Evolutionary conservation across 2,797 vertebrate species (phyloP).

Genomic region (Gastrophryne carolinensis): DNA sequence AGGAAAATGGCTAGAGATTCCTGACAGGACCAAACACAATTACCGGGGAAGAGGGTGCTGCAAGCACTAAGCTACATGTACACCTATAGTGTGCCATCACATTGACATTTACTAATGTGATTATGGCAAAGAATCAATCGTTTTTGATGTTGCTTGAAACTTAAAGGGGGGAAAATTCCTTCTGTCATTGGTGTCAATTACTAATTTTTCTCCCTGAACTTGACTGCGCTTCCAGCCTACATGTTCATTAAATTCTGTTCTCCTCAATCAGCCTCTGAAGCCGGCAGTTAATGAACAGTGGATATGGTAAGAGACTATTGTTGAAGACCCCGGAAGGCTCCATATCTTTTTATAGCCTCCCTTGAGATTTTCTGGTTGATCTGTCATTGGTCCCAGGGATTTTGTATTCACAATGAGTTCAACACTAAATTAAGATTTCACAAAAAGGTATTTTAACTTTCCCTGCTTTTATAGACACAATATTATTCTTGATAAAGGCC

Average conservation of each 20-base stretch:
- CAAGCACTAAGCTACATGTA: not conserved
- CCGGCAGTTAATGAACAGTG: slow-evolving; percentile 31
- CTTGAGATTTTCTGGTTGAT: not conserved
- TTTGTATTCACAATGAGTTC: not conserved
- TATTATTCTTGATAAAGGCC: too few species aligned
- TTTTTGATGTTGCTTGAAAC: not conserved
- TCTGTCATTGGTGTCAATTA: slow-evolving; percentile 29
- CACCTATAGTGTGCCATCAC: not conserved
- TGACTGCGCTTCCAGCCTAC: not conserved
- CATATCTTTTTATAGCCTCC: not conserved
- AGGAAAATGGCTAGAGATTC: not conserved
- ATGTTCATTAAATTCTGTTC: slow-evolving; percentile 21
- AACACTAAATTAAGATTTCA: too few species aligned
- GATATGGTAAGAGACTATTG: not conserved
- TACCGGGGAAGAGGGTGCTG: not conserved
- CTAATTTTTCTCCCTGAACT: slow-evolving; percentile 26
- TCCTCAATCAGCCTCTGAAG: not conserved
- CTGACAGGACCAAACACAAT: not conserved
- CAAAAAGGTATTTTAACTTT: too few species aligned
- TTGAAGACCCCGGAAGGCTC: not conserved
- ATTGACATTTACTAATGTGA: not conserved
- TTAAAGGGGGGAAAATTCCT: not conserved
- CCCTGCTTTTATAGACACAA: too few species aligned
- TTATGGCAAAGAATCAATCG: slow-evolving; percentile 22
- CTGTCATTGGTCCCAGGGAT: not conserved